A percentile compares a stretch with the other conserved stretches of the same genome.
Conservation (phyloP, 1,140 invertebrate genomes). For the Mylabris phalerata region DNA sequence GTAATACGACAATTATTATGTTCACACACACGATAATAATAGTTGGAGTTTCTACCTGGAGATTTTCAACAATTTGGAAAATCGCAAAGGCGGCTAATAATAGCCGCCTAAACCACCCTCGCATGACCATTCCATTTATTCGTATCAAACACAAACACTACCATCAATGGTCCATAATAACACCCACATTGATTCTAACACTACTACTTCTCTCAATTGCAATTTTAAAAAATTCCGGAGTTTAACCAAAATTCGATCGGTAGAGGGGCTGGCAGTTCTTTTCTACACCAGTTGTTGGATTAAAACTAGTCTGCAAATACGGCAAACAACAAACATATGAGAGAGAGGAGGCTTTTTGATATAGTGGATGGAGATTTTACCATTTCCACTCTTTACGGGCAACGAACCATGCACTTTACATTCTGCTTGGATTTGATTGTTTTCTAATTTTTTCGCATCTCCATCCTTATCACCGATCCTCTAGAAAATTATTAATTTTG, state of each 20-base stretch:
- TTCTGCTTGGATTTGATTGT: conserved; percentile 7
- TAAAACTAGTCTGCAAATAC: conserved; percentile 14
- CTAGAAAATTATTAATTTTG: conserved; percentile 2
- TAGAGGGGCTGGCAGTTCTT: not conserved
- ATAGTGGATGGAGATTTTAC: conserved; percentile 9
- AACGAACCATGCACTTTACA: conserved; percentile 14
- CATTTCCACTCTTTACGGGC: conserved; percentile 15
- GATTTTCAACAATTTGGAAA: not conserved
- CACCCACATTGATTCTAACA: not conserved
- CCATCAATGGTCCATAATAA: not conserved
- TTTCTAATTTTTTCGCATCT: conserved; percentile 4
- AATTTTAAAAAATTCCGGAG: too few relatives aligned
- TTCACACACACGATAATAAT: not conserved
- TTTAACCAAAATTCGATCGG: too few relatives aligned
- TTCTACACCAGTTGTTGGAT: not conserved
- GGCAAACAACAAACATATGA: not conserved
- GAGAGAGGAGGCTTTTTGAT: conserved; percentile 10
- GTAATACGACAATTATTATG: too few relatives aligned
- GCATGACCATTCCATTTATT: conserved; percentile 6
- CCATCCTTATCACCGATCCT: conserved; percentile 2
- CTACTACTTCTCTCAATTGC: too few relatives aligned
- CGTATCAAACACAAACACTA: conserved; percentile 1
- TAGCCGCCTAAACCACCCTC: conserved; percentile 3
- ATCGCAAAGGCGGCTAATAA: conserved; percentile 4
- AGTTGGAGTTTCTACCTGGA: conserved; percentile 2